These are phyloP conservation scores for Eleginops maclovinus DNA, from an alignment of 2,113 vertebrate genomes.

Conservation along the genomic window DNA sequence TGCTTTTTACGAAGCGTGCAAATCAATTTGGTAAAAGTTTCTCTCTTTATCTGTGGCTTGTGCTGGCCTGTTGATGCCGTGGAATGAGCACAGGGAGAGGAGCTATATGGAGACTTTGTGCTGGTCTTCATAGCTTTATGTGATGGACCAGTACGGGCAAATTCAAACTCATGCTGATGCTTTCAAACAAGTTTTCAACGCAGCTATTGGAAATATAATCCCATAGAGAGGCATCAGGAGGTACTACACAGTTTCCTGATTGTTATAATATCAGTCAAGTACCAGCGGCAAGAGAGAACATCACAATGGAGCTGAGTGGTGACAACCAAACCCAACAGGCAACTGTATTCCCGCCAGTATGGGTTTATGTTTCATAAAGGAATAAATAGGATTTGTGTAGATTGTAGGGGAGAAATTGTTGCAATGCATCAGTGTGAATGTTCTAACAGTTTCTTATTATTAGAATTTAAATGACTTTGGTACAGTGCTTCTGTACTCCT, in stretches of 20 bases:
- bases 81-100: constrained; percentile 29
- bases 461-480: constrained; percentile 87
- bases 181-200: constrained; percentile 32
- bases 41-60: constrained; percentile 68
- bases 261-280: constrained; percentile 61
- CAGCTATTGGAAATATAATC: constrained; percentile 47
- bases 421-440: constrained; percentile 83
- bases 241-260: constrained; percentile 55
- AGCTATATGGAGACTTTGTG: background rate
- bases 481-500: constrained; percentile 85
- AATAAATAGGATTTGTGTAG: constrained; percentile 87
- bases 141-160: background rate
- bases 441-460: constrained; percentile 88
- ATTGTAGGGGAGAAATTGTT: constrained; percentile 83
- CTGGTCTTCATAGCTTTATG: constrained; percentile 19
- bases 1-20: constrained; percentile 81
- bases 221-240: constrained; percentile 48
- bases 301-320: constrained; percentile 62
- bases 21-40: constrained; percentile 84
- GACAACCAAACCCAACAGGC: constrained; percentile 80
- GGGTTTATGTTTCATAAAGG: constrained; percentile 83
- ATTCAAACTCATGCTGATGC: constrained; percentile 21
- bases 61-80: constrained; percentile 52
- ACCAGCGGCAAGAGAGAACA: constrained; percentile 58
- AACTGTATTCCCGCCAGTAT: constrained; percentile 78